Base-by-base conservation (phyloP, 2,113 vertebrate genomes). In the Chionodraco myersi region DNA sequence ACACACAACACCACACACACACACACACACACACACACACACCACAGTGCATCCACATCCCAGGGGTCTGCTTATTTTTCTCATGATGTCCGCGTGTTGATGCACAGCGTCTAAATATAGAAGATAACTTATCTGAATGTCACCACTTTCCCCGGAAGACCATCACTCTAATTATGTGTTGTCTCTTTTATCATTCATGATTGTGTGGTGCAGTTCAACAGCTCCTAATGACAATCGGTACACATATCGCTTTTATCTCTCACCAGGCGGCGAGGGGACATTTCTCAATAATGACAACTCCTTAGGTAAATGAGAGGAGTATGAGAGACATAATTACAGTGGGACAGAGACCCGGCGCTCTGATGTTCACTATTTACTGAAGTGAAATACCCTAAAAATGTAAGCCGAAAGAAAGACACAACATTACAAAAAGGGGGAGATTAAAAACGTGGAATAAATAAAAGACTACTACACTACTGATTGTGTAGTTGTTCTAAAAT, bases 221-320 rank as follows among this genome's bases (percentile, higher is more conserved):
- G 75, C 71, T 82, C 44, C 75, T 80, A 84, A 88, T 86, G 85
- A 91, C 56, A 88, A 74, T 52, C 3, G 34, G 58, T 75, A 83
- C 80, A 88, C 85, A 88, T 84, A 69, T 85, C 83, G 76, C 54
- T 89, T 86, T 90, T 91, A 87, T 87, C 74, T 85, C 61, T 21
- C 70, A 72, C 45, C 72, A 63, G 79, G 62, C 52, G 1, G 51
- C 1, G 54, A 30, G 41, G 58, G 63, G 57, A 71, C 36, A 58
- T 84, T 77, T 80, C 60, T 83, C 71, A 66, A 75, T 76, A 72
- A 83, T 86, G 83, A 85, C 82, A 85, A 66, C 63, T 85, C 18
- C 80, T 85, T 65, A 78, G 72, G 87, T 80, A 89, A 89, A 87
- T 84, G 77, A 82, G 85, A 78, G 62, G 61, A 77, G 72, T 36